Evolutionary conservation across 2,888 invertebrate genomes (phyloP), one percentile per base, ranked within the genome.

Genomic region (Onthophagus sagittarius): DNA sequence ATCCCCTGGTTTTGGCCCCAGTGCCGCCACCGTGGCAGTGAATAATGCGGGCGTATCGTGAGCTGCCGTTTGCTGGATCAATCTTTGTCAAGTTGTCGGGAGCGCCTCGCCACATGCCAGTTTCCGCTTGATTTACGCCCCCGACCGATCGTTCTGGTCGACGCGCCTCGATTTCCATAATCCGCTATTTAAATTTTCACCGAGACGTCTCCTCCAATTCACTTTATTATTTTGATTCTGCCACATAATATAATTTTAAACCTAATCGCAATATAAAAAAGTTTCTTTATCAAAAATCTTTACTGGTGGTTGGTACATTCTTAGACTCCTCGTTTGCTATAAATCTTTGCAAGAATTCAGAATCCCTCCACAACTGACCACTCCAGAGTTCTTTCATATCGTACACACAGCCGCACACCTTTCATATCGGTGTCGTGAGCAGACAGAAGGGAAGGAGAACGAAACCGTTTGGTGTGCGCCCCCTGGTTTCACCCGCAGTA

Each of bases 51-150:
- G 79, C 80, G 81, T 82, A 81, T 81, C 82, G 82, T 82, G 82
- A 80, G 79, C 78, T 77, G 81, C 79, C 80, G 81, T 81, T 80
- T 78, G 79, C 79, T 80, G 82, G 81, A 83, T 83, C 82, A 83
- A 84, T 80, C 80, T 80, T 79, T 78, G 79, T 80, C 80, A 78
- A 78, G 78, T 78, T 79, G 78, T 77, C 80, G 81, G 82, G 80
- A 76, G 81, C 80, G 80, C 80, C 81, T 81, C 81, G 78, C 81
- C 81, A 83, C 83, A 83, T 83, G 83, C 83, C 83, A 82, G 82
- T 83, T 82, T 82, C 80, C 80, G 79, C 81, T 82, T 81, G 82
- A 83, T 83, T 83, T 83, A 82, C 81, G 78, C 79, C 74, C 76
- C 76, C 76, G 73, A 76, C 77, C 73, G 78, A 77, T 77, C 78